phyloP scores from a whole-genome alignment of 2,888 invertebrate species.

The Sthenelais limicola region DNA sequence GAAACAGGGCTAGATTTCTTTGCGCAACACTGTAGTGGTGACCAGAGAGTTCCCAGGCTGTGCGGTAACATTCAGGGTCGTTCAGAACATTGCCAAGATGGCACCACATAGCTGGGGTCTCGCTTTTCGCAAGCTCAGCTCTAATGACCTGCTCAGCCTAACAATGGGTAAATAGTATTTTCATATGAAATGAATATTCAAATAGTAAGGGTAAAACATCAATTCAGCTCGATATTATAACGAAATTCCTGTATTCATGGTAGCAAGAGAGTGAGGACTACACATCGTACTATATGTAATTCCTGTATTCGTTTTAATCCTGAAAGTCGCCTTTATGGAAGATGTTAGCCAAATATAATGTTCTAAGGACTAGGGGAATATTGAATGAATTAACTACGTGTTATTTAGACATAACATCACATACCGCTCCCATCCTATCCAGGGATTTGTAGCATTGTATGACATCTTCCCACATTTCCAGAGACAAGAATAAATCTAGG shows the following conservation, averaged over 20 bases:
- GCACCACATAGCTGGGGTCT: constrained; percentile 90
- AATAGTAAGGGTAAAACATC: neutral
- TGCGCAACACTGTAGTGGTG: constrained; percentile 87
- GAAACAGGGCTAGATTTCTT: constrained; percentile 83
- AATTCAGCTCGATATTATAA: too few species aligned
- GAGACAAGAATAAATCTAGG: constrained; percentile 70
- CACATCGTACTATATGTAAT: too few species aligned
- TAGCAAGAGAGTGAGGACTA: too few species aligned
- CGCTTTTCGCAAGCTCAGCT: constrained; percentile 82
- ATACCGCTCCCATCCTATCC: constrained; percentile 86
- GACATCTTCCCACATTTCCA: constrained; percentile 93
- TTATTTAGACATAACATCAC: neutral
- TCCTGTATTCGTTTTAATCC: too few species aligned
- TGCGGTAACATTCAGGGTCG: constrained; percentile 85
- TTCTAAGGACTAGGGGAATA: too few species aligned
- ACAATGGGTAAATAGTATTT: neutral
- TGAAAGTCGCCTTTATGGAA: too few species aligned
- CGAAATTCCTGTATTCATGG: neutral
- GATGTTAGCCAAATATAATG: too few species aligned
- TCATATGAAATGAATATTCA: neutral
- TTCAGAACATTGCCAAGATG: constrained; percentile 91
- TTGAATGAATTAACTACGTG: too few species aligned
- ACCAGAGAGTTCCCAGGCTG: constrained; percentile 92
- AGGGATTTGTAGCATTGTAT: constrained; percentile 91
- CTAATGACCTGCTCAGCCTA: constrained; percentile 90